These are phyloP conservation scores for Channa striata DNA, from an alignment of 2,797 vertebrate species.

Conservation along the genomic window DNA sequence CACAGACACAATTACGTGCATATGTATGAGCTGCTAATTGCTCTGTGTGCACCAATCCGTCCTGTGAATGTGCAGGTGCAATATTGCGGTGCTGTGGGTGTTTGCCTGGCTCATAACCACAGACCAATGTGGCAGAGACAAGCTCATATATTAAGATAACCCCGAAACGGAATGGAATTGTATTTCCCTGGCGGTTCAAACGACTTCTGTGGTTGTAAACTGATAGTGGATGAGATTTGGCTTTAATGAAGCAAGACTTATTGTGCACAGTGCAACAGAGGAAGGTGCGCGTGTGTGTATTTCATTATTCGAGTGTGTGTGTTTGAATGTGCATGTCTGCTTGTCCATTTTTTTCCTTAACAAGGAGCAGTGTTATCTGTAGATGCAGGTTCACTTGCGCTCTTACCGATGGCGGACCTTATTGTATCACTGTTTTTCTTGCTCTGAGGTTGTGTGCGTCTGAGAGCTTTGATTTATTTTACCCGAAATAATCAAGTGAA, in stretches of 20 bases:
- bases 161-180: conserved; percentile 83
- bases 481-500: conserved; percentile 76
- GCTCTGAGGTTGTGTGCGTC: conserved; percentile 44
- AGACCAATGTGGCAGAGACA: conserved; percentile 79
- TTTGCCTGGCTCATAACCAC: conserved; percentile 81
- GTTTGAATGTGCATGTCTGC: conserved; percentile 29
- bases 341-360: conserved; percentile 56
- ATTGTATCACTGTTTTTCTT: conserved; percentile 49
- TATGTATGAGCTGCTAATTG: conserved; percentile 80
- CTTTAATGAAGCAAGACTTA: conserved; percentile 87
- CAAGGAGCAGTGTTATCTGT: conserved; percentile 60
- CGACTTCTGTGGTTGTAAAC: conserved; percentile 85
- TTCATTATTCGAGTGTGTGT: conserved; percentile 62
- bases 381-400: conserved; percentile 21
- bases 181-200: conserved; percentile 85
- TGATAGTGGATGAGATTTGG: conserved; percentile 85
- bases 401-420: conserved; percentile 29
- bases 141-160: conserved; percentile 87
- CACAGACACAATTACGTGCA: conserved; percentile 46
- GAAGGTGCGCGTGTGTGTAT: conserved; percentile 60
- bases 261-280: conserved; percentile 77
- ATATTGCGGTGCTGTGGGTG: conserved; percentile 81
- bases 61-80: conserved; percentile 68
- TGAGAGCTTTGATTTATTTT: conserved; percentile 70
- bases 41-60: conserved; percentile 78